Percentiles rank a stretch among this genome's conserved stretches.
Conservation (phyloP, 2,797 vertebrate genomes). For the Lacerta viridis region DNA sequence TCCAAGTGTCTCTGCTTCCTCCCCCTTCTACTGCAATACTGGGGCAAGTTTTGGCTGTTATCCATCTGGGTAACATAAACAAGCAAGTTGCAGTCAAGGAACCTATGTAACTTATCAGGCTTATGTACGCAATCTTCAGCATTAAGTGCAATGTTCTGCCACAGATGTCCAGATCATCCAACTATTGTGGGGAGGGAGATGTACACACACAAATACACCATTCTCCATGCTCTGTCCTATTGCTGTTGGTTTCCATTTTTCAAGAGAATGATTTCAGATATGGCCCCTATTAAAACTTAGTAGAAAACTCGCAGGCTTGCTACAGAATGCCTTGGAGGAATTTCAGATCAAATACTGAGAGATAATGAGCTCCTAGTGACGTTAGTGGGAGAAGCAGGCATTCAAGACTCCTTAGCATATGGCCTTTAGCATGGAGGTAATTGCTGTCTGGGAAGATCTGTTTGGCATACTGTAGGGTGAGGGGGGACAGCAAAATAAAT, state of each 20-base stretch:
- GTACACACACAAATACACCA: background rate
- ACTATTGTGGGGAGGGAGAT: background rate
- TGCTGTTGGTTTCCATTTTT: background rate
- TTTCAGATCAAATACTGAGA: conserved; percentile 20
- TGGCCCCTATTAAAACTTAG: conserved; percentile 23
- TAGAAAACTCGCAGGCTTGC: background rate
- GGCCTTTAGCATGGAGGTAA: conserved; percentile 43
- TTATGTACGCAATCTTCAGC: background rate
- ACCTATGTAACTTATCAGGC: background rate
- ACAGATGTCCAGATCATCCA: background rate
- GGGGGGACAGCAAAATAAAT: background rate
- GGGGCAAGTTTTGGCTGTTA: background rate
- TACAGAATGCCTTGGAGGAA: conserved; percentile 18
- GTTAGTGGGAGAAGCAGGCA: conserved; percentile 9
- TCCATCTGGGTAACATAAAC: background rate
- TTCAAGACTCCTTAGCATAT: conserved; percentile 26
- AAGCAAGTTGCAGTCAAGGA: background rate
- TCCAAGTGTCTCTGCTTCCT: background rate
- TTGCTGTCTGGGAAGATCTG: conserved; percentile 26
- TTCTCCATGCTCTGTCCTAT: background rate
- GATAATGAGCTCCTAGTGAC: conserved; percentile 33
- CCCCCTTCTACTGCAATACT: background rate
- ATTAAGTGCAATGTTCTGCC: background rate
- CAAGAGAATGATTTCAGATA: conserved; percentile 27
- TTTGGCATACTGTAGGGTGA: background rate